phyloP scores from a whole-genome alignment of 2,113 vertebrate species.

The Myiozetetes cayanensis region DNA sequence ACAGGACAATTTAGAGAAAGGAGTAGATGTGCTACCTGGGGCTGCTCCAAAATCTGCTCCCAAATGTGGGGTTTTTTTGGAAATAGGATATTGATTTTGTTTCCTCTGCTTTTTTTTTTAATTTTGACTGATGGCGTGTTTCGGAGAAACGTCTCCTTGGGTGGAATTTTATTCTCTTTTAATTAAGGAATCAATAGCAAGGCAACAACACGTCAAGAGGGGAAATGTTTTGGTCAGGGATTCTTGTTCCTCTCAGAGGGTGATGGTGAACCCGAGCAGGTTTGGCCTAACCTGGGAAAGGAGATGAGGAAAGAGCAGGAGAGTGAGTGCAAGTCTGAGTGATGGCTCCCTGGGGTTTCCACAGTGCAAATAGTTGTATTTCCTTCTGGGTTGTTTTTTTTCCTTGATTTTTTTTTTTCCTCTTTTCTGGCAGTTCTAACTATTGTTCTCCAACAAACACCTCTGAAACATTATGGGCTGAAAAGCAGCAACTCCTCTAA shows the following conservation, averaged over 20 bases:
- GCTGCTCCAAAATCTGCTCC: not conserved
- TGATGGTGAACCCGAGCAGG: not conserved
- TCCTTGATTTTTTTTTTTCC: too few species aligned
- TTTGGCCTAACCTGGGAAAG: not conserved
- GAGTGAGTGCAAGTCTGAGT: not conserved
- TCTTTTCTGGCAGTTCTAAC: not conserved
- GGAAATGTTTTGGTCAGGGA: not conserved
- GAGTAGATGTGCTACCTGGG: not conserved
- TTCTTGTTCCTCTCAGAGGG: not conserved
- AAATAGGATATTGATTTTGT: constrained; percentile 11
- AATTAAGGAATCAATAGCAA: constrained; percentile 19
- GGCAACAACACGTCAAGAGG: not conserved
- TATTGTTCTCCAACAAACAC: not conserved
- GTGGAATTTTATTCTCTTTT: not conserved
- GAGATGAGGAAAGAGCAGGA: not conserved
- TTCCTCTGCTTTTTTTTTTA: not conserved
- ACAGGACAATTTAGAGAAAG: not conserved
- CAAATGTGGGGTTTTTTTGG: not conserved
- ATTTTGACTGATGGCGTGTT: not conserved
- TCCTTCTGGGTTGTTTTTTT: not conserved
- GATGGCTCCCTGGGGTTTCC: not conserved
- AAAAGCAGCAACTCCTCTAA: not conserved
- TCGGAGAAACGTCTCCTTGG: not conserved
- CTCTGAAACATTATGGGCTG: not conserved
- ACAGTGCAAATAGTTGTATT: not conserved